phyloP scores from a whole-genome alignment of 2,888 invertebrate genomes.

The Notodonta dromedarius region DNA sequence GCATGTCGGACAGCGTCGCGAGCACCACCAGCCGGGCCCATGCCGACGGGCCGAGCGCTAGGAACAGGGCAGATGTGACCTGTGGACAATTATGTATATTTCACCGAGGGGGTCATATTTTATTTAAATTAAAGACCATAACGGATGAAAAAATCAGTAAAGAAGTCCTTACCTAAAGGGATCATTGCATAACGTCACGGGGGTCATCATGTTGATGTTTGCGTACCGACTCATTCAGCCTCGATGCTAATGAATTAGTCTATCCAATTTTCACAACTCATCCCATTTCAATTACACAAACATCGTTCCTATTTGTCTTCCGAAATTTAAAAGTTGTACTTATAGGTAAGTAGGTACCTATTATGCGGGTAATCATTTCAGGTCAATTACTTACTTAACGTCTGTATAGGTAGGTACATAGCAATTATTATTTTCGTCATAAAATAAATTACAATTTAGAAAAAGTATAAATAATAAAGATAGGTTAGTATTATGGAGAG shows the following conservation, averaged over 20 bases:
- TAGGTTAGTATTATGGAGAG: background rate
- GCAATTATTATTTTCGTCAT: background rate
- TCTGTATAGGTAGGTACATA: too few species aligned
- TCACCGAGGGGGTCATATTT: too few species aligned
- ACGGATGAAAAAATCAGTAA: too few species aligned
- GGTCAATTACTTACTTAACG: too few species aligned
- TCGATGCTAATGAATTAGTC: background rate
- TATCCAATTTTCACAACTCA: background rate
- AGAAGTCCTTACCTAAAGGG: background rate
- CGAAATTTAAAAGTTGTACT: too few species aligned
- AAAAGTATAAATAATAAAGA: conserved; percentile 4
- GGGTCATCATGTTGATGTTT: background rate
- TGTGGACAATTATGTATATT: conserved; percentile 26
- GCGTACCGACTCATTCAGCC: background rate
- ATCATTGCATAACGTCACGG: background rate
- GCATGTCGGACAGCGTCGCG: conserved; percentile 87
- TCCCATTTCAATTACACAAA: background rate
- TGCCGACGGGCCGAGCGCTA: conserved; percentile 63
- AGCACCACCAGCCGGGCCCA: conserved; percentile 62
- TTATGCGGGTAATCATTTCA: too few species aligned
- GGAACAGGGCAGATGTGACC: conserved; percentile 81
- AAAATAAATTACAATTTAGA: background rate
- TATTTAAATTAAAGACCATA: too few species aligned
- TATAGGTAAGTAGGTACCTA: too few species aligned
- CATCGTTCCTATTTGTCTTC: background rate